Percentiles rank a stretch among this genome's conserved stretches.
Evolutionary conservation across 1,140 invertebrate genomes (phyloP).

Genomic region (Prorops nasuta): DNA sequence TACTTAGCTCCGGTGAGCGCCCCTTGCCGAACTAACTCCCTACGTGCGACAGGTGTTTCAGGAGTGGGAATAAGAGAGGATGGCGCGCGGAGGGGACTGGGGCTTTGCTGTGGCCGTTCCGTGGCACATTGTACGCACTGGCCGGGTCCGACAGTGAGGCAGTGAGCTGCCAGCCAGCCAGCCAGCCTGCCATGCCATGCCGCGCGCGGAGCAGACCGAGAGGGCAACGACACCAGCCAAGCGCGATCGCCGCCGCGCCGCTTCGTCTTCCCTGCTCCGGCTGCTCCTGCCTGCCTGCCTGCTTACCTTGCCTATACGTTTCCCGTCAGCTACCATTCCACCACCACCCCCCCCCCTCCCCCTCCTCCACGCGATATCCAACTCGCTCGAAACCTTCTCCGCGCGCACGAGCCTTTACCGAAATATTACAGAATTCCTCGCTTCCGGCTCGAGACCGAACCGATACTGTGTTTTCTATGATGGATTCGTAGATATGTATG

Average conservation of each 20-base stretch:
- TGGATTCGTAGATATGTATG: too few species aligned
- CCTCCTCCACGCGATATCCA: background rate
- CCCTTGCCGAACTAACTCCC: conserved; percentile 42
- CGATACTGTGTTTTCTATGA: too few species aligned
- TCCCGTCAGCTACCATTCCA: background rate
- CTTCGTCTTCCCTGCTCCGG: too few species aligned
- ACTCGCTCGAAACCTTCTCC: too few species aligned
- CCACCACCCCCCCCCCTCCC: background rate
- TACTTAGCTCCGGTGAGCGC: conserved; percentile 49
- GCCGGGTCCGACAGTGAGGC: conserved; percentile 8
- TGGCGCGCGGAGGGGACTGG: conserved; percentile 38
- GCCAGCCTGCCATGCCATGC: conserved; percentile 12
- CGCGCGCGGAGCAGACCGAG: conserved; percentile 2
- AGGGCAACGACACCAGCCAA: conserved; percentile 22
- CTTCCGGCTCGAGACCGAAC: too few species aligned
- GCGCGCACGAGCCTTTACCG: too few species aligned
- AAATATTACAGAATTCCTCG: too few species aligned
- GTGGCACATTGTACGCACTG: conserved; percentile 16
- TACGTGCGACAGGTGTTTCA: conserved; percentile 51
- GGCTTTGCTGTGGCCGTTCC: conserved; percentile 22
- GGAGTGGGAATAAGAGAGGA: conserved; percentile 46
- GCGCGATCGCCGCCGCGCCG: background rate
- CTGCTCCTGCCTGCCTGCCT: too few species aligned
- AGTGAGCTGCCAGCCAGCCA: conserved; percentile 17
- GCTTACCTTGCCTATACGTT: too few species aligned